Evolutionary conservation across 2,797 vertebrate genomes (phyloP).

Genomic region (Varecia variegata): DNA sequence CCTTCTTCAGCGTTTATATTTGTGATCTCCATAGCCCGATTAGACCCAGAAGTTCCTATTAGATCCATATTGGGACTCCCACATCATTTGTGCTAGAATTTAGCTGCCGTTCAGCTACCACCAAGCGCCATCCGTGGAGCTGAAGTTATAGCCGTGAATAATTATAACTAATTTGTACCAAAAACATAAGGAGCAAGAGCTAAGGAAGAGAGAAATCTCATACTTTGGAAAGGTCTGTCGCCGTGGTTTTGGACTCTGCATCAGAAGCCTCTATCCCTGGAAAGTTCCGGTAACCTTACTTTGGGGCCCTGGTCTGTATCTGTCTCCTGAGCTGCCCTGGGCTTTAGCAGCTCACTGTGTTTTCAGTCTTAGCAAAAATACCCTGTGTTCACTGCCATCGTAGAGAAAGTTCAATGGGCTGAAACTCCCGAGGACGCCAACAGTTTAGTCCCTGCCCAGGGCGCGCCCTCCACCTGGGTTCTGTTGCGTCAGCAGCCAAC

Average conservation of each 20-base stretch:
- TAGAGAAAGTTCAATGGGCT: neutral
- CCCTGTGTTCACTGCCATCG: neutral
- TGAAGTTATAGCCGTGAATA: neutral
- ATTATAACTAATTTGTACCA: neutral
- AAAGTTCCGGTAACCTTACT: neutral
- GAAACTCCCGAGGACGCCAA: neutral
- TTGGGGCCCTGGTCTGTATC: neutral
- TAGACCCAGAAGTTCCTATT: fast-evolving
- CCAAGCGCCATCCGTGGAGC: neutral
- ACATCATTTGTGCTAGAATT: neutral
- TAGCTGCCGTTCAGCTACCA: neutral
- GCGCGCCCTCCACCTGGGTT: neutral
- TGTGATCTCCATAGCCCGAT: neutral
- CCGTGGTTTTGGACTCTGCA: neutral
- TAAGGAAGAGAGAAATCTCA: neutral
- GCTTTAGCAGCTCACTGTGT: neutral
- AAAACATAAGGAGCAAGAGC: neutral
- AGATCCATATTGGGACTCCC: neutral
- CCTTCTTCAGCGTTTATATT: neutral
- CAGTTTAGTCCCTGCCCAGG: neutral
- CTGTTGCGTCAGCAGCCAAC: neutral
- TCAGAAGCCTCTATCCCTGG: neutral
- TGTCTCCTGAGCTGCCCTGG: neutral
- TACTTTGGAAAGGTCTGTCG: neutral
- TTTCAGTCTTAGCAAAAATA: neutral